These are phyloP conservation scores for Pipistrellus kuhlii DNA, from an alignment of 2,797 vertebrate species.

Conservation along the genomic window DNA sequence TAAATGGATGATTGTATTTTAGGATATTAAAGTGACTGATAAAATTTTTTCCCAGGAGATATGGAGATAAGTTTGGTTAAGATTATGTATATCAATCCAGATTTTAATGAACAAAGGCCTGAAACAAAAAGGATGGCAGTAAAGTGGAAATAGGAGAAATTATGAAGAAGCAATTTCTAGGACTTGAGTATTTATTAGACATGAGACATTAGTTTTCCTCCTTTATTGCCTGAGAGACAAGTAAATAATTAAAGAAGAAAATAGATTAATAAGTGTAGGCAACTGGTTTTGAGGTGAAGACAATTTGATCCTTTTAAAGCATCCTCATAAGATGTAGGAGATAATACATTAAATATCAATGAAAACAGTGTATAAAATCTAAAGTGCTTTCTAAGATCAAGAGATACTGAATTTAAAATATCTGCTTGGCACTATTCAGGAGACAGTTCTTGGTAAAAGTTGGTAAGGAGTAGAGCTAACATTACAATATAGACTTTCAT, in stretches of 20 bases:
- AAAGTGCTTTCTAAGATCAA: not conserved
- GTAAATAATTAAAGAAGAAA: conserved; percentile 63
- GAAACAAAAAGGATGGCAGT: not conserved
- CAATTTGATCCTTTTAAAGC: conserved; percentile 38
- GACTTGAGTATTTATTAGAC: not conserved
- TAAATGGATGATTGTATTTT: not conserved
- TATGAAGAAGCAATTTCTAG: not conserved
- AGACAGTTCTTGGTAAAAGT: not conserved
- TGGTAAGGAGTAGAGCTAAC: not conserved
- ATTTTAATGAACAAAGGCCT: not conserved
- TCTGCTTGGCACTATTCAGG: not conserved
- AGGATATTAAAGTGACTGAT: not conserved
- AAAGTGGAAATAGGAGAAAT: not conserved
- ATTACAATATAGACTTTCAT: not conserved
- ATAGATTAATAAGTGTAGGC: conserved; percentile 29
- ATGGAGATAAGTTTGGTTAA: not conserved
- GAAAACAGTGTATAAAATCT: not conserved
- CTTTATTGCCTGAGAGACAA: not conserved
- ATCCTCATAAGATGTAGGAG: not conserved
- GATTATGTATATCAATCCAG: not conserved
- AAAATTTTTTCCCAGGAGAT: not conserved
- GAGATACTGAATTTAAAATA: not conserved
- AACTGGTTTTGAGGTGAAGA: conserved; percentile 37
- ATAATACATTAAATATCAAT: not conserved
- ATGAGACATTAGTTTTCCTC: not conserved